A percentile compares a stretch with the other conserved stretches of the same genome.
Evolutionary conservation across 2,797 vertebrate species (phyloP).

Genomic region (Syndactyla subalaris): DNA sequence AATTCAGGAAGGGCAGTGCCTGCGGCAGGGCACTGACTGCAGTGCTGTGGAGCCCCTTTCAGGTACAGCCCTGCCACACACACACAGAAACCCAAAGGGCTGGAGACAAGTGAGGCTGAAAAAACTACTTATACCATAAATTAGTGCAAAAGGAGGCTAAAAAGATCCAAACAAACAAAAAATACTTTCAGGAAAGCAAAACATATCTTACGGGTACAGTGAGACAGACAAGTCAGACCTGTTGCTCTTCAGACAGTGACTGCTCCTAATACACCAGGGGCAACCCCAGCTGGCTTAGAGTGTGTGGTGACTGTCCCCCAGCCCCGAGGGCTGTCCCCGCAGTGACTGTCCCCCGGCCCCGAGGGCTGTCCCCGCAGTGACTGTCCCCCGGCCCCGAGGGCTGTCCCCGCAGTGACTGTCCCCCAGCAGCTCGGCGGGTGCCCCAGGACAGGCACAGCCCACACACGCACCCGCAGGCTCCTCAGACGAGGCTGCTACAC

Average conservation of each 20-base stretch:
- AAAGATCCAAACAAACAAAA: not conserved
- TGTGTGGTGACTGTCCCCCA: not conserved
- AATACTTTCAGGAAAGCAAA: not conserved
- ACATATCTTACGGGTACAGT: not conserved
- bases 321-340: not conserved
- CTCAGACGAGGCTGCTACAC: too few species aligned
- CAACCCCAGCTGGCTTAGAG: accelerated
- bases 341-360: not conserved
- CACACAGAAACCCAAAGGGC: not conserved
- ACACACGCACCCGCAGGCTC: too few species aligned
- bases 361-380: not conserved
- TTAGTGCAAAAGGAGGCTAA: not conserved
- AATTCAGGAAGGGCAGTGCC: not conserved
- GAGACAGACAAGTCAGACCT: not conserved
- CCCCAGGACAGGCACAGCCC: not conserved
- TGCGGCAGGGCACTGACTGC: not conserved
- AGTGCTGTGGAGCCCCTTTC: not conserved
- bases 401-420: too few species aligned
- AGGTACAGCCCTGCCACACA: not conserved
- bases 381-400: not conserved
- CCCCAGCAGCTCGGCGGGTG: not conserved
- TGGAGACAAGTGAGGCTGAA: not conserved
- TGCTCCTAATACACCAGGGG: not conserved
- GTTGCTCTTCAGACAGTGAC: not conserved
- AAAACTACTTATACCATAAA: not conserved